A percentile compares a stretch with the other conserved stretches of the same genome.
Conservation (phyloP, 2,888 invertebrate genomes). For the Parnassius mnemosyne region DNA sequence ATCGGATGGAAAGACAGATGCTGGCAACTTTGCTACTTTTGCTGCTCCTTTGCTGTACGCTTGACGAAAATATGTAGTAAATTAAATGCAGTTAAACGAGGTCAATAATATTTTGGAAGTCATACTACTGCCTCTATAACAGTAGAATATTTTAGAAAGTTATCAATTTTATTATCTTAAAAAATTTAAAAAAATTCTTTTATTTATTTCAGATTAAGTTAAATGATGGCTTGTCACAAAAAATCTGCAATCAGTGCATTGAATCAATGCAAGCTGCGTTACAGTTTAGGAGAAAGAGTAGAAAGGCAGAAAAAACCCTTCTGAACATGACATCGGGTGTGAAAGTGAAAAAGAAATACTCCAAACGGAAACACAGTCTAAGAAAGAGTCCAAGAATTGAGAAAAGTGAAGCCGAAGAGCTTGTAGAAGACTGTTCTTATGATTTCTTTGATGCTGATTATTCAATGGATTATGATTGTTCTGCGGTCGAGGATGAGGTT, state of each 20-base stretch:
- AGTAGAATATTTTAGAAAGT: too few species aligned
- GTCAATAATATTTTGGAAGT: too few species aligned
- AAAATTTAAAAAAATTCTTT: not conserved
- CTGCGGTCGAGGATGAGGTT: not conserved
- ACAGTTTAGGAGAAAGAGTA: slow-evolving; percentile 52
- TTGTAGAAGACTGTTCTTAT: slow-evolving; percentile 35
- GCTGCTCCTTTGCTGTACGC: too few species aligned
- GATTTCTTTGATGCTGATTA: slow-evolving; percentile 38
- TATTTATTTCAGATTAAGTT: slow-evolving; percentile 49
- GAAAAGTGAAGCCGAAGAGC: slow-evolving; percentile 28
- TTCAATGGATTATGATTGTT: slow-evolving; percentile 26
- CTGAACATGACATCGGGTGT: slow-evolving; percentile 36
- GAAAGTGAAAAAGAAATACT: slow-evolving; percentile 37
- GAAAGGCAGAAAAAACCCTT: slow-evolving; percentile 50
- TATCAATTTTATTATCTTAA: too few species aligned
- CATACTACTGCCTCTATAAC: too few species aligned
- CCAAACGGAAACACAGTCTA: slow-evolving; percentile 26
- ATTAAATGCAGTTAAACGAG: too few species aligned
- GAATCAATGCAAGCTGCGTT: slow-evolving; percentile 45
- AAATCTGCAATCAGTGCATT: slow-evolving; percentile 54
- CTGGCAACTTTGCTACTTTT: too few species aligned
- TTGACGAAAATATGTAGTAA: too few species aligned
- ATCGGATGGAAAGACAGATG: too few species aligned
- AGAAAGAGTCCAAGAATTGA: slow-evolving; percentile 23
- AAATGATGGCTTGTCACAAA: slow-evolving; percentile 61